A percentile compares a stretch with the other conserved stretches of the same genome.
Evolutionary conservation across 2,113 vertebrate species (phyloP).

Genomic region (Pseudolaguvia tuberculata): DNA sequence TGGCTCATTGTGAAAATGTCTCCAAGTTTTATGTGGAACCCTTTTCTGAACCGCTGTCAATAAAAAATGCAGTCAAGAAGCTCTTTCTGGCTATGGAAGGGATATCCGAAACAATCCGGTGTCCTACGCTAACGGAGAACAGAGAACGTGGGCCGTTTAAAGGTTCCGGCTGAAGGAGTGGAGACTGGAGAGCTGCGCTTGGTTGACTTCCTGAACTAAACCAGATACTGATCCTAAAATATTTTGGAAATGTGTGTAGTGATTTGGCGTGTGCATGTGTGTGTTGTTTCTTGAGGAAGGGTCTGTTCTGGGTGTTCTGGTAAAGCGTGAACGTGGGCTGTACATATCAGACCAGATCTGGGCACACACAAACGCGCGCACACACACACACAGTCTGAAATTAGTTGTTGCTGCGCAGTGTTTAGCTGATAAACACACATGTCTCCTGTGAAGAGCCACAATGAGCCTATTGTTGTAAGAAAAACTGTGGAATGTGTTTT

Average conservation of each 20-base stretch:
- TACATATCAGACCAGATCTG: slow-evolving; percentile 27
- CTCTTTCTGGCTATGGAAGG: too few species aligned
- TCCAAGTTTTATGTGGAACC: too few species aligned
- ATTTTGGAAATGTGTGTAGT: slow-evolving; percentile 3
- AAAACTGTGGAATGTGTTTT: slow-evolving; percentile 42
- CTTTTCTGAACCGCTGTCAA: too few species aligned
- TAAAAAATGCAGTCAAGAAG: too few species aligned
- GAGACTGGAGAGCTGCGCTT: not conserved
- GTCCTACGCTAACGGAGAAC: not conserved
- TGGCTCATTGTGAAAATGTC: too few species aligned
- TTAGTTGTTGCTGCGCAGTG: slow-evolving; percentile 22
- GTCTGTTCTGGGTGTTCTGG: slow-evolving; percentile 11
- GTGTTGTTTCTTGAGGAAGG: slow-evolving; percentile 2
- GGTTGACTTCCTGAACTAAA: slow-evolving; percentile 2
- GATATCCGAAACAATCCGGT: not conserved
- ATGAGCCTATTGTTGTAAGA: slow-evolving; percentile 43
- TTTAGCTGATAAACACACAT: slow-evolving; percentile 35
- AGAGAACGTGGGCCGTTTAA: not conserved
- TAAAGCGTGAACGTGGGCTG: slow-evolving; percentile 20
- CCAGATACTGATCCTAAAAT: not conserved
- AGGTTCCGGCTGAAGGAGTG: not conserved
- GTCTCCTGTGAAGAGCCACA: slow-evolving; percentile 38
- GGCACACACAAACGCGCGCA: not conserved
- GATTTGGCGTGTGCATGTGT: not conserved
- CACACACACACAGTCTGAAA: slow-evolving; percentile 1